These are phyloP conservation scores for Darevskia nairensis DNA, from an alignment of 2,797 vertebrate genomes.

Conservation along the genomic window DNA sequence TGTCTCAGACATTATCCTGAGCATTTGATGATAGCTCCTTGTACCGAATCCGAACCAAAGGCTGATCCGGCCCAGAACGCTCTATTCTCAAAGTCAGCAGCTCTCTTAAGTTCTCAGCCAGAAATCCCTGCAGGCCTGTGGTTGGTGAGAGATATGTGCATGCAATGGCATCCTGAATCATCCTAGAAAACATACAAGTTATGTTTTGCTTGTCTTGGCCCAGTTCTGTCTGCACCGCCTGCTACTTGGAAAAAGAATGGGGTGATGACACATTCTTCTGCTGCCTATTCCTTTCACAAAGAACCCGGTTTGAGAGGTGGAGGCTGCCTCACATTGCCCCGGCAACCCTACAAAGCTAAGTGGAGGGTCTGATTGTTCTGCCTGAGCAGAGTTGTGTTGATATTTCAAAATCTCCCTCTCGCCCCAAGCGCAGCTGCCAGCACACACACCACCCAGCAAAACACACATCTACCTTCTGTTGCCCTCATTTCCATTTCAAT, in stretches of 20 bases:
- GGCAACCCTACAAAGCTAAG: background rate
- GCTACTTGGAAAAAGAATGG: too few relatives aligned
- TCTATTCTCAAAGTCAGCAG: background rate
- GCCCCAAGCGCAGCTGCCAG: background rate
- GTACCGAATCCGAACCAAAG: background rate
- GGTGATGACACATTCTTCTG: background rate
- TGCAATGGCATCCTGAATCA: background rate
- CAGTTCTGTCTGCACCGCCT: background rate
- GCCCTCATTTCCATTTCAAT: slow-evolving; percentile 14
- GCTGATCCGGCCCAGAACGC: background rate
- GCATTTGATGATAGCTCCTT: background rate
- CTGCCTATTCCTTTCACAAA: background rate
- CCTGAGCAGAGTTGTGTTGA: background rate
- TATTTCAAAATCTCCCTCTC: background rate
- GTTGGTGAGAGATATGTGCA: background rate
- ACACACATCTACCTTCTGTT: background rate
- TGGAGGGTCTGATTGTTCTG: background rate
- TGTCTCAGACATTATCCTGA: background rate
- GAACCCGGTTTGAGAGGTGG: background rate
- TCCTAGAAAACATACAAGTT: background rate
- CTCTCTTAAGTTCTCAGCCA: background rate
- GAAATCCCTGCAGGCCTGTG: too few relatives aligned
- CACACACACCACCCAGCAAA: too few relatives aligned
- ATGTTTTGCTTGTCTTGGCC: background rate
- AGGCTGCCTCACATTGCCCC: background rate